Evolutionary conservation across 1,140 invertebrate species (phyloP).

Genomic region (Penaeus chinensis): DNA sequence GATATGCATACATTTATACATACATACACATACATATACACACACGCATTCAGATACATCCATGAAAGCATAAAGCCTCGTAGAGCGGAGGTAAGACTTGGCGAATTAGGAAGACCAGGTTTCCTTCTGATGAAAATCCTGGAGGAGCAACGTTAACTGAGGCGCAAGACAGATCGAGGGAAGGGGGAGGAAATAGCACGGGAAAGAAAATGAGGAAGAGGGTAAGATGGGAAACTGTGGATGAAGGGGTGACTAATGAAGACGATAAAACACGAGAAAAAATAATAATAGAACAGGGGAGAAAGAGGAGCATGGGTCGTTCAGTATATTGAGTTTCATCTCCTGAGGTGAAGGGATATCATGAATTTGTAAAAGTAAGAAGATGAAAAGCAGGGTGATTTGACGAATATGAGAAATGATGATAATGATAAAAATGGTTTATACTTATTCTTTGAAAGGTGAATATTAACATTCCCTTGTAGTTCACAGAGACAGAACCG

Average conservation of each 20-base stretch:
- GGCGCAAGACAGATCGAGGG: background rate
- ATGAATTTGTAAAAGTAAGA: no score
- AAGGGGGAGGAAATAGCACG: background rate
- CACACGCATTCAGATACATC: background rate
- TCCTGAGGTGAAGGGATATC: no score
- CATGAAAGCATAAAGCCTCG: background rate
- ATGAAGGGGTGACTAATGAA: no score
- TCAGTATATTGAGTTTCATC: background rate
- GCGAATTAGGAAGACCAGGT: background rate
- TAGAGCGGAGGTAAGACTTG: background rate
- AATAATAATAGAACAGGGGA: background rate
- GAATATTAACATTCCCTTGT: no score
- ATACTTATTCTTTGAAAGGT: no score
- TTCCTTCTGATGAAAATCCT: background rate
- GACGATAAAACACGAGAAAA: background rate
- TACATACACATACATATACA: slow-evolving; percentile 4
- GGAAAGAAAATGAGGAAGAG: slow-evolving; percentile 20
- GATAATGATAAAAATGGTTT: no score
- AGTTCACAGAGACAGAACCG: no score
- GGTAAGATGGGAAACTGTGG: background rate
- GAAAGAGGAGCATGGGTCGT: background rate
- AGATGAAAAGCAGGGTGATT: no score
- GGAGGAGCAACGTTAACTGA: background rate
- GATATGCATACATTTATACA: slow-evolving; percentile 4
- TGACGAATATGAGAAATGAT: no score